Evolutionary conservation across 2,888 invertebrate species (phyloP).

Genomic region (Agonum fuliginosum): DNA sequence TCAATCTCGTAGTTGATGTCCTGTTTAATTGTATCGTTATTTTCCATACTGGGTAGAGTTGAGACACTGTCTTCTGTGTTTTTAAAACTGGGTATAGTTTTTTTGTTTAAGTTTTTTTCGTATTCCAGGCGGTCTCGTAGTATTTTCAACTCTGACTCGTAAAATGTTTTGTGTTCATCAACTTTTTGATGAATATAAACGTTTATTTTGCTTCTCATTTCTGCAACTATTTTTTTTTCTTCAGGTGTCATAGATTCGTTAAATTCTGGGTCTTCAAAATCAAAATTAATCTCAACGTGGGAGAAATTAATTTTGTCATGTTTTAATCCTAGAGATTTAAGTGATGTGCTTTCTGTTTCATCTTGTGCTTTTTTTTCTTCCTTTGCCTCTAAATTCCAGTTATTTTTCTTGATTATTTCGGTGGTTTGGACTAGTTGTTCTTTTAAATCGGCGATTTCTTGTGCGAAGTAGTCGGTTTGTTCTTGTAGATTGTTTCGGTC

Average conservation of each 20-base stretch:
- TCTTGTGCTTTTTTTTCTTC: constrained; percentile 18
- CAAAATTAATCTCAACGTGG: constrained; percentile 44
- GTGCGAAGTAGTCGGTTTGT: constrained; percentile 78
- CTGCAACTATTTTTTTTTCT: constrained; percentile 48
- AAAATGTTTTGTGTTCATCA: constrained; percentile 62
- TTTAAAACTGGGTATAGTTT: constrained; percentile 5
- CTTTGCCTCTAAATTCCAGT: constrained; percentile 59
- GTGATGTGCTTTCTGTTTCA: constrained; percentile 37
- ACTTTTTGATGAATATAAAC: constrained; percentile 64
- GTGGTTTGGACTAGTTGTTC: constrained; percentile 73
- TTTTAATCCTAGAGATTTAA: constrained; percentile 25
- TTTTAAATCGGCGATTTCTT: constrained; percentile 76
- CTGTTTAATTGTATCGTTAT: constrained; percentile 25
- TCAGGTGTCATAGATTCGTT: constrained; percentile 51
- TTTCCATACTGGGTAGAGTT: constrained; percentile 19
- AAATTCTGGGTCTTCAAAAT: constrained; percentile 51
- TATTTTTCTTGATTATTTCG: constrained; percentile 70
- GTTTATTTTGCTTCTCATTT: constrained; percentile 62
- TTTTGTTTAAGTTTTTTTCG: constrained; percentile 71
- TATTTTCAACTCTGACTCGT: constrained; percentile 67
- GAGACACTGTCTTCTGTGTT: constrained; percentile 44
- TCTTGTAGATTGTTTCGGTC: constrained; percentile 78
- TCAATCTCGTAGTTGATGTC: constrained; percentile 34
- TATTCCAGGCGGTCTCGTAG: constrained; percentile 74
- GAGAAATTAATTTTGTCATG: not conserved